A percentile compares a stretch with the other conserved stretches of the same genome.
These are phyloP conservation scores for Folsomia candida DNA, from an alignment of 2,888 invertebrate species.

Conservation along the genomic window DNA sequence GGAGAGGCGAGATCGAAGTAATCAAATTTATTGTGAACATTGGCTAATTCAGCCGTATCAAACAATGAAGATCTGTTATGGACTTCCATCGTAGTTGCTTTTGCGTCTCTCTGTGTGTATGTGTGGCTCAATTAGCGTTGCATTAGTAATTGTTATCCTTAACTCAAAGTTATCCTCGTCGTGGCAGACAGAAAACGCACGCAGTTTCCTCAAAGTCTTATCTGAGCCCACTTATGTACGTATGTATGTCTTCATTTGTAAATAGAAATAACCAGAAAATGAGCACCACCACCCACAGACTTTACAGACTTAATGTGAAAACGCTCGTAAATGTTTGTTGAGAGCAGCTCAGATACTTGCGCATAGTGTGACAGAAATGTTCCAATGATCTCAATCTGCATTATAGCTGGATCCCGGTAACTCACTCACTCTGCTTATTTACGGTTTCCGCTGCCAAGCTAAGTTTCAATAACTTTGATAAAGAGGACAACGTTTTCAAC, in stretches of 20 bases:
- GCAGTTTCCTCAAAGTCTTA: too few relatives aligned
- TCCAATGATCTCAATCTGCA: background rate
- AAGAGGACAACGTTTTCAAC: background rate
- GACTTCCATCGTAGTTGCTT: background rate
- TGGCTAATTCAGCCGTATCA: background rate
- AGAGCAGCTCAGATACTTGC: background rate
- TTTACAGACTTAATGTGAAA: background rate
- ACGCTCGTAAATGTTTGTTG: background rate
- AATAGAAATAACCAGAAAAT: too few relatives aligned
- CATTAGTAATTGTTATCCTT: background rate
- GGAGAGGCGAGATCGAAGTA: background rate
- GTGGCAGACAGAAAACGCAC: background rate
- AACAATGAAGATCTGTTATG: background rate
- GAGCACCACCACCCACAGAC: too few relatives aligned
- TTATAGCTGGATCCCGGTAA: background rate
- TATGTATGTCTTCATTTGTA: background rate
- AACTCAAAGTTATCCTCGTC: background rate
- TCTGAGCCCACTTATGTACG: background rate
- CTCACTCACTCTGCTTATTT: background rate
- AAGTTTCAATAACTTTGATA: background rate
- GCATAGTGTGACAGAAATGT: too few relatives aligned
- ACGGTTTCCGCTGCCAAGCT: background rate
- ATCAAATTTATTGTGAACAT: conserved; percentile 2
- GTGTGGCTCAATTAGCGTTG: background rate
- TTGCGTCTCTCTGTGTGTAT: too few relatives aligned